phyloP scores from a whole-genome alignment of 2,113 vertebrate genomes.

The Pongo abelii region DNA sequence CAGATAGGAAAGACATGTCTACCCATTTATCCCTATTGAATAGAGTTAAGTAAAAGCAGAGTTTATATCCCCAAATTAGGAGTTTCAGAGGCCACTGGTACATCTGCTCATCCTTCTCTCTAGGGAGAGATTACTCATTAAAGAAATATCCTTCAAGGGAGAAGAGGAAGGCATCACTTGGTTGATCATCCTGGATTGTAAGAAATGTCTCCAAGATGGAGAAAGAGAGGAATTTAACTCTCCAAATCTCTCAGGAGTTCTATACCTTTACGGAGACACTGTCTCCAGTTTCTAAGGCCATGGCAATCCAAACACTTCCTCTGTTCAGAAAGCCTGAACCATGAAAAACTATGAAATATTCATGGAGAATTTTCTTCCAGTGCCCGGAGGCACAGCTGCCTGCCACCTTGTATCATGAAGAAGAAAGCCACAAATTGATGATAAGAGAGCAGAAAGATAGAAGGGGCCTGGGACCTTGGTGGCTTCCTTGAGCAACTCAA shows the following conservation, averaged over 20 bases:
- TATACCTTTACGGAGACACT: neutral
- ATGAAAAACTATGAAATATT: neutral
- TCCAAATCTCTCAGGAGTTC: neutral
- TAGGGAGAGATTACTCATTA: neutral
- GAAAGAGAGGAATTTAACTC: neutral
- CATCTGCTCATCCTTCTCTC: neutral
- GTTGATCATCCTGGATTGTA: neutral
- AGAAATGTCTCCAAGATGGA: neutral
- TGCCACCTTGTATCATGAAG: neutral
- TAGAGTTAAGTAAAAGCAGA: neutral
- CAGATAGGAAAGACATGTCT: neutral
- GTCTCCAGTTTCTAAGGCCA: neutral
- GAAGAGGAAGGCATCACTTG: neutral
- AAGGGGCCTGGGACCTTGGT: neutral
- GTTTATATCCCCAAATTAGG: neutral
- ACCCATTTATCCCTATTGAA: neutral
- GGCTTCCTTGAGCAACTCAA: neutral
- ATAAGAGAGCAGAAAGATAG: neutral
- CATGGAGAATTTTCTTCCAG: neutral
- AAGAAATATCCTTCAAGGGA: neutral
- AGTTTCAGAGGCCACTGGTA: neutral
- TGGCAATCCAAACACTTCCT: neutral
- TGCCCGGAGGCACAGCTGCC: neutral
- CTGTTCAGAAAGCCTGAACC: neutral
- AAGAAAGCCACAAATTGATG: neutral